Evolutionary conservation across 2,797 vertebrate species (phyloP), one percentile per base, ranked within the genome.

Genomic region (Oreochromis mossambicus): DNA sequence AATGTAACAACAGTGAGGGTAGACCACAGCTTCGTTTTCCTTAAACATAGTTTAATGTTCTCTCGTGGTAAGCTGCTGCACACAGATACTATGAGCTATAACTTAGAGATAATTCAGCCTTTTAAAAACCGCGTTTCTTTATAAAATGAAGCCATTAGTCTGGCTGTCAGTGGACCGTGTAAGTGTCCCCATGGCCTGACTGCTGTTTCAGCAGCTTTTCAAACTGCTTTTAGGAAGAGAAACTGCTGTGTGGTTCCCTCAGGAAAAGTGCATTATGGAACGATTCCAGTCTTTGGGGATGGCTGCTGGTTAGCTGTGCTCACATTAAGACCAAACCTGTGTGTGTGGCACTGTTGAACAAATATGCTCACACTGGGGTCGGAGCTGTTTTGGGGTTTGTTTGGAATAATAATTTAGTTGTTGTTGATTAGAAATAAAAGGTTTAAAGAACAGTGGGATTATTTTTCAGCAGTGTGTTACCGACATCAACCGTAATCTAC

Each of bases 151-250:
- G 68, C 19, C 80, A 86, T 84, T 78, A 87, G 77, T 80, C 73
- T 82, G 77, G 46, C 52, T 80, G 68, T 84, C 85, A 55, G 38
- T 80, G 84, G 82, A 26, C 79, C 24, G 80, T 86, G 78, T 52
- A 48, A 56, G 73, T 75, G 87, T 82, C 61, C 87, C 46, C 24
- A 17, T 14, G 63, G 63, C 21, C 70, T 48, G 70, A 82, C 2
- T 3, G 66, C 86, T 50, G 81, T 7, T 70, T 85, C 82, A 83
- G 86, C 86, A 73, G 77, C 79, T 87, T 88, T 79, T 89, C 36
- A 15, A 75, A 78, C 78, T 38, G 17, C 14, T 80, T 78, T 50
- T 11, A 43, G 41, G 9, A 36, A 26, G 32, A 43, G 32, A 83
- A 43, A 73, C 9, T 3, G 12, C 21, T 36, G 4, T 3, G 56